These are phyloP conservation scores for Gymnopithys bicolor DNA, from an alignment of 2,797 vertebrate genomes.

Conservation along the genomic window DNA sequence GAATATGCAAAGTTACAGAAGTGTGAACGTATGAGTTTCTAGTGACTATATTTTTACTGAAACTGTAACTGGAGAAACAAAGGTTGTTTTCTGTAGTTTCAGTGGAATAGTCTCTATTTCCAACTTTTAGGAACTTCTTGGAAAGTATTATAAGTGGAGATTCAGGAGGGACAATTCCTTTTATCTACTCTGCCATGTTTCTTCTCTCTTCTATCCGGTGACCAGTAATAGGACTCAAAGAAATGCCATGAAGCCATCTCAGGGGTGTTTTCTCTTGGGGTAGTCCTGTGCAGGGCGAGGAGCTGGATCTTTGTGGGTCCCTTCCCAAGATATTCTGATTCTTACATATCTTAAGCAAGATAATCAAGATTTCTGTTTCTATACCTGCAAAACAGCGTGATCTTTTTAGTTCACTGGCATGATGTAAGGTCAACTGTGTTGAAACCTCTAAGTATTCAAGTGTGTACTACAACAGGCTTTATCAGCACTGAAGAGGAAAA, in stretches of 20 bases:
- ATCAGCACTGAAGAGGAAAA: not conserved
- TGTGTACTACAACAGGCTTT: not conserved
- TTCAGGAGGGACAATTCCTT: not conserved
- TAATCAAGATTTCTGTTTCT: not conserved
- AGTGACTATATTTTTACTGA: not conserved
- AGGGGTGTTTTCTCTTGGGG: not conserved
- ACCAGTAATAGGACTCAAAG: not conserved
- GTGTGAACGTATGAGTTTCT: not conserved
- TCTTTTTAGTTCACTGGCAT: not conserved
- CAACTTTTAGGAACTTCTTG: not conserved
- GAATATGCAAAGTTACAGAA: not conserved
- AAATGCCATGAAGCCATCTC: not conserved
- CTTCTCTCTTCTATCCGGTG: not conserved
- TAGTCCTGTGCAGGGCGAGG: too few relatives aligned
- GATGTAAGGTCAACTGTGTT: not conserved
- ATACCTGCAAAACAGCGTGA: not conserved
- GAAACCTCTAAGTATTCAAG: not conserved
- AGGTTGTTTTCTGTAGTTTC: not conserved
- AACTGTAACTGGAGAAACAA: not conserved
- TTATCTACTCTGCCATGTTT: not conserved
- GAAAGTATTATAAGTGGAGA: not conserved
- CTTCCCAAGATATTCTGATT: not conserved
- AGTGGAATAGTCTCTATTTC: not conserved
- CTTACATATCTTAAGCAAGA: not conserved
- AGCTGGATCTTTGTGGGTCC: not conserved